phyloP scores from a whole-genome alignment of 2,888 invertebrate genomes.

The Lepidocyrtoides sp. region DNA sequence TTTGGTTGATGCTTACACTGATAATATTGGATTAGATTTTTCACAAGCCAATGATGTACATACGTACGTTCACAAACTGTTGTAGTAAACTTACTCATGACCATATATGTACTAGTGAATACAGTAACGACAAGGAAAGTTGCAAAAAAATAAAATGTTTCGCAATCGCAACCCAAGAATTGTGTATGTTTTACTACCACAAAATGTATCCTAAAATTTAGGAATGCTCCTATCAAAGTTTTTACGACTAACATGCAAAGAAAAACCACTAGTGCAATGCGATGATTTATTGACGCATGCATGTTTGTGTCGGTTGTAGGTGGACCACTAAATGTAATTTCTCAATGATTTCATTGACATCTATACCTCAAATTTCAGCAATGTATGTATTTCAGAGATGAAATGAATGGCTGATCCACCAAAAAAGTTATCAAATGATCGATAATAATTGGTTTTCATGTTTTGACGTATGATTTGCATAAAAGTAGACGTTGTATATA shows the following conservation, averaged over 20 bases:
- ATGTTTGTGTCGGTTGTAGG: not conserved
- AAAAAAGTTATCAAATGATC: constrained; percentile 6
- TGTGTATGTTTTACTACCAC: not conserved
- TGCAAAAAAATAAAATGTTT: not conserved
- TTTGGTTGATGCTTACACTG: too few species aligned
- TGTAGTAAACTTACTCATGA: not conserved
- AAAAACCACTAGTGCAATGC: not conserved
- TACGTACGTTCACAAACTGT: too few species aligned
- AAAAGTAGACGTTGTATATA: too few species aligned
- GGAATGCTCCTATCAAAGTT: not conserved
- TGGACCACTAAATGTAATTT: not conserved
- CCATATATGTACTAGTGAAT: not conserved
- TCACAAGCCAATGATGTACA: too few species aligned
- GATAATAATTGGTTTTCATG: not conserved
- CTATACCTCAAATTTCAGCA: too few species aligned
- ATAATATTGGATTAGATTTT: too few species aligned
- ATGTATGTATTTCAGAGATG: too few species aligned
- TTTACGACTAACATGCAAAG: not conserved
- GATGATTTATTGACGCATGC: too few species aligned
- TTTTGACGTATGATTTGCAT: not conserved
- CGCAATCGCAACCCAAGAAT: not conserved
- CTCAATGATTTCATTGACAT: not conserved
- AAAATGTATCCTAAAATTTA: not conserved
- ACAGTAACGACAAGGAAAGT: not conserved
- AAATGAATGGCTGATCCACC: not conserved